Evolutionary conservation across 2,888 invertebrate species (phyloP).

Genomic region (Pachycephus smyrnensis): DNA sequence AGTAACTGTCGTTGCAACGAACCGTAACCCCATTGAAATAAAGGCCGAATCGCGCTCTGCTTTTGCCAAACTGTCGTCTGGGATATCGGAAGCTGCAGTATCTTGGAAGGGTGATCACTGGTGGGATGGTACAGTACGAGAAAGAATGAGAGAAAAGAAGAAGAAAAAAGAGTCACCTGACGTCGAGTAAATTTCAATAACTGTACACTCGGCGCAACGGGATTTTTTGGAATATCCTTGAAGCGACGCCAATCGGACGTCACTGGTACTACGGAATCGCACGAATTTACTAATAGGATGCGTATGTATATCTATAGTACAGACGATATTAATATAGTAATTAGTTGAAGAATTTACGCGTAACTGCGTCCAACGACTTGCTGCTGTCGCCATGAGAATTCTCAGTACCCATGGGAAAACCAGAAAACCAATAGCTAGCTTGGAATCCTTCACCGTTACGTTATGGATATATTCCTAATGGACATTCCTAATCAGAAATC

Average conservation of each 20-base stretch:
- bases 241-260: background rate
- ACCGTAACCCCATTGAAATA: slow-evolving; percentile 40
- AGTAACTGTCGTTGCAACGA: slow-evolving; percentile 42
- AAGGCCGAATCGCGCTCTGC: slow-evolving; percentile 39
- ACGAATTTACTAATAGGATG: background rate
- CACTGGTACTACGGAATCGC: background rate
- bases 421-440: background rate
- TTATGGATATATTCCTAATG: background rate
- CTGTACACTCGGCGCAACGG: background rate
- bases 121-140: background rate
- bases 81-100: background rate
- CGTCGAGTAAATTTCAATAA: background rate
- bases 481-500: background rate
- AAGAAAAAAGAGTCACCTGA: background rate
- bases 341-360: background rate
- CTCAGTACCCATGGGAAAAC: background rate
- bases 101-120: background rate
- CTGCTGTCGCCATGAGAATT: background rate
- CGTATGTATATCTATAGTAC: background rate
- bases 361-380: background rate
- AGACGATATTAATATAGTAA: background rate
- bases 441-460: background rate
- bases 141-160: background rate
- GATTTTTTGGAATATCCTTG: background rate
- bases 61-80: slow-evolving; percentile 1